Base-by-base conservation (phyloP, 2,797 vertebrate species). In the Alosa sapidissima region DNA sequence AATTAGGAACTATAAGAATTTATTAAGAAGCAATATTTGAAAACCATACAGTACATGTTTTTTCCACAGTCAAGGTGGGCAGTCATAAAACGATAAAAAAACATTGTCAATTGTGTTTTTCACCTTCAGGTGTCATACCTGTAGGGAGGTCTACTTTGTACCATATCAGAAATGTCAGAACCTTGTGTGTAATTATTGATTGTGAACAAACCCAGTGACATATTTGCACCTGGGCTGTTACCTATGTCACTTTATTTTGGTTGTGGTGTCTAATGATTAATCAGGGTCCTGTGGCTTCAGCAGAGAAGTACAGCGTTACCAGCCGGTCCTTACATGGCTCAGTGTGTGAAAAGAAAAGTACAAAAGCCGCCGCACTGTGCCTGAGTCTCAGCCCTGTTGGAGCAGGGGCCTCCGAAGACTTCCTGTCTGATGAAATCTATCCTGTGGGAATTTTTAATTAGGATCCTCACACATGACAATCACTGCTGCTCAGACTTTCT, bases 401-500 rank as follows among this genome's bases (percentile, higher is more conserved):
- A 78, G 41, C 72, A 78, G 11, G 36, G 36, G 68, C 28, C 72
- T 47, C 72, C 0, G 5, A 19, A 7, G 72, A 8, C 41, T 47
- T 78, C 72, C 72, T 36, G 68, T 96, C 94, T 95, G 94, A 93
- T 94, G 92, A 94, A 95, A 93, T 95, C 93, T 94, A 92, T 95
- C 95, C 93, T 88, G 87, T 92, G 94, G 95, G 92, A 93, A 92
- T 95, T 94, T 95, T 94, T 95, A 95, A 95, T 96, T 95, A 95
- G 94, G 94, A 93, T 93, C 93, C 95, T 96, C 94, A 94, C 94
- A 95, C 93, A 93, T 95, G 94, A 92, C 92, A 93, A 92, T 92
- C 94, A 94, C 92, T 94, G 92, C 91, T 92, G 92, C 93, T 95
- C 94, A 95, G 93, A 94, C 89, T 91, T 54, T 90, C 7, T 19